These are phyloP conservation scores for Corythornis vintsioides DNA, from an alignment of 2,113 vertebrate species.

Conservation along the genomic window DNA sequence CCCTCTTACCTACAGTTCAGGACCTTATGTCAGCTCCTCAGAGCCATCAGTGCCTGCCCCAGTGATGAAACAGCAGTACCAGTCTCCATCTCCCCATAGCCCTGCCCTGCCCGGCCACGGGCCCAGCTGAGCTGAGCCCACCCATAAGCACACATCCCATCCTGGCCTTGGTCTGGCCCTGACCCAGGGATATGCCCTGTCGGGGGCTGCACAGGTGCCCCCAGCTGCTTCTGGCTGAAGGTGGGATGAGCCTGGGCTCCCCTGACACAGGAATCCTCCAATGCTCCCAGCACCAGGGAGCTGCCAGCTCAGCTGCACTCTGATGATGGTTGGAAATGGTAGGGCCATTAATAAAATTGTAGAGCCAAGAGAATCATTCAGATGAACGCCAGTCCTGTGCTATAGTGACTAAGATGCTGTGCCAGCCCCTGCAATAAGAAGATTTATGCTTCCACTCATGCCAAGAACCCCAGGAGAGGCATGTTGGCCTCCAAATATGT, in stretches of 20 bases:
- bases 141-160: accelerated
- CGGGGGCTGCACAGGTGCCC: background rate
- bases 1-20: accelerated
- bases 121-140: background rate
- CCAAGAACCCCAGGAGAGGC: background rate
- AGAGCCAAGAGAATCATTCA: background rate
- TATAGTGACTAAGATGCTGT: background rate
- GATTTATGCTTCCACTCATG: background rate
- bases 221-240: background rate
- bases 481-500: accelerated
- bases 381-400: accelerated
- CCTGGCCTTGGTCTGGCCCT: accelerated
- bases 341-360: background rate
- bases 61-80: accelerated
- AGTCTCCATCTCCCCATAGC: background rate
- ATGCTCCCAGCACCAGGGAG: background rate
- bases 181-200: background rate
- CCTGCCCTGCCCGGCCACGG: background rate
- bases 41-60: background rate
- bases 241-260: too few species aligned
- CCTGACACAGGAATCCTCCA: background rate
- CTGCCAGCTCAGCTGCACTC: background rate
- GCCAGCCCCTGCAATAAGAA: background rate
- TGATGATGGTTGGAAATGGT: background rate
- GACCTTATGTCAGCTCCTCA: accelerated